Conservation (phyloP, 2,113 vertebrate genomes). For the Mesembrinibis cayennensis region DNA sequence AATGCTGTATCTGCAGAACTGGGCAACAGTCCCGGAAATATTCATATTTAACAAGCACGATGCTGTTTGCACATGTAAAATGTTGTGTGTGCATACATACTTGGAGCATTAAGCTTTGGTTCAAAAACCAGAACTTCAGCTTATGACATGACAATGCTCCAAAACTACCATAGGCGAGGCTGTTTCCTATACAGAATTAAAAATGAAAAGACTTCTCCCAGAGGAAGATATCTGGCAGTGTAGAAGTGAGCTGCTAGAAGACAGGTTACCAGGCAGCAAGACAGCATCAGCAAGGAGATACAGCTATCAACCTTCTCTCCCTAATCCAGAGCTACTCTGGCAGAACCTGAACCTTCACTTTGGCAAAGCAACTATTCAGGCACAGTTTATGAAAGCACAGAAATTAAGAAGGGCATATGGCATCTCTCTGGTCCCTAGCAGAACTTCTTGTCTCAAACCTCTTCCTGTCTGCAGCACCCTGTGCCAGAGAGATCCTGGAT, state of each 20-base stretch:
- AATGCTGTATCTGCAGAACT: background rate
- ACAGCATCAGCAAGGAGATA: background rate
- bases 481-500: background rate
- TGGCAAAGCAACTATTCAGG: background rate
- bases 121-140: background rate
- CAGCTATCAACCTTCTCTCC: background rate
- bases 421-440: background rate
- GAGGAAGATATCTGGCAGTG: background rate
- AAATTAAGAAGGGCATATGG: background rate
- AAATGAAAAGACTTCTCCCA: background rate
- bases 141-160: background rate
- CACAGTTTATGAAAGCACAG: background rate
- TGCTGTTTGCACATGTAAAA: background rate
- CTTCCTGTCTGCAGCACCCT: background rate
- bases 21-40: slow-evolving; percentile 25
- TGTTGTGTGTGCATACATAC: background rate
- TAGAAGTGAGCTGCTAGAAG: background rate
- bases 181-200: background rate
- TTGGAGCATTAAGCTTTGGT: background rate
- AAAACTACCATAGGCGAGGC: background rate
- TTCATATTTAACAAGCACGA: background rate
- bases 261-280: background rate
- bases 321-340: background rate
- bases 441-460: background rate
- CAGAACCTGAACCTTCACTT: background rate